phyloP scores from a whole-genome alignment of 2,113 vertebrate species.

The Salvator merianae region DNA sequence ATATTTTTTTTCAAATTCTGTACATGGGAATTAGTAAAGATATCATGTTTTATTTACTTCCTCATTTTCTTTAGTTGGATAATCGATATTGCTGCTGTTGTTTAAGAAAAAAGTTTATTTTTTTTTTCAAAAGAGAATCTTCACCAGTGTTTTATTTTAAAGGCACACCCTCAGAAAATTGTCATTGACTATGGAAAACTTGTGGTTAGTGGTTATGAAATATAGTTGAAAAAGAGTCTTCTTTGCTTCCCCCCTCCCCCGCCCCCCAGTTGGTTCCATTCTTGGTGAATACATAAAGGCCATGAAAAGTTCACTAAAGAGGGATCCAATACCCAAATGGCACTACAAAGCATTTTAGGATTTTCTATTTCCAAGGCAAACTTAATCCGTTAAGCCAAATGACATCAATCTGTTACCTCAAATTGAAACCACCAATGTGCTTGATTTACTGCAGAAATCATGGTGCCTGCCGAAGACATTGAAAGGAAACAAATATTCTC shows the following conservation, averaged over 20 bases:
- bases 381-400: conserved; percentile 47
- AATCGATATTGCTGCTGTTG: background rate
- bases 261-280: conserved; percentile 25
- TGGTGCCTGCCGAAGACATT: conserved; percentile 45
- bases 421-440: conserved; percentile 43
- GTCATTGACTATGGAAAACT: conserved; percentile 30
- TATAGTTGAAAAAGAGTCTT: conserved; percentile 20
- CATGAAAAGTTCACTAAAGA: conserved; percentile 39
- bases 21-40: background rate
- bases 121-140: conserved; percentile 22
- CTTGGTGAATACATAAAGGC: conserved; percentile 3
- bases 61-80: conserved; percentile 23
- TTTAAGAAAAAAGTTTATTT: background rate
- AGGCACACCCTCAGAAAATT: conserved; percentile 33
- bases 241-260: conserved; percentile 8
- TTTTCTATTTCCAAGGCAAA: conserved; percentile 38
- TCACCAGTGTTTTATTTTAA: conserved; percentile 26
- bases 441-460: conserved; percentile 47
- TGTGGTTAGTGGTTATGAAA: conserved; percentile 42
- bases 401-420: conserved; percentile 43
- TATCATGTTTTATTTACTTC: background rate
- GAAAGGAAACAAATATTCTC: conserved; percentile 43
- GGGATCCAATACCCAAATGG: conserved; percentile 6
- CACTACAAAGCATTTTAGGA: conserved; percentile 26
- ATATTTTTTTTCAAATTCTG: background rate